Evolutionary conservation across 2,113 vertebrate species (phyloP).

Genomic region (Campylorhamphus procurvoides): DNA sequence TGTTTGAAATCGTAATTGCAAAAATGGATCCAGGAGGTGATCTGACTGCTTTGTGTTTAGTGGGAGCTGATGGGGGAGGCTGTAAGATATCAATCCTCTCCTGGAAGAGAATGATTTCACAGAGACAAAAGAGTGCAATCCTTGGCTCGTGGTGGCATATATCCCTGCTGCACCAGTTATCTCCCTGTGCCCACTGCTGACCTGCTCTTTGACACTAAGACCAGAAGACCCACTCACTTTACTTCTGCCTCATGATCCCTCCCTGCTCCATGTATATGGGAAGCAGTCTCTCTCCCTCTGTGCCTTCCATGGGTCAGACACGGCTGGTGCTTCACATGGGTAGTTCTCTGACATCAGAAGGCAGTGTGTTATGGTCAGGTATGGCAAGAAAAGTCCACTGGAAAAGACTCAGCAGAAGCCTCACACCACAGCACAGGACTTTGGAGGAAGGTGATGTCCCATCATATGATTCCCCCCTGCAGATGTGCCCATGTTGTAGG

Average conservation of each 20-base stretch:
- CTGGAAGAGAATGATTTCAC: background rate
- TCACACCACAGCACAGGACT: background rate
- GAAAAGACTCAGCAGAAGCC: background rate
- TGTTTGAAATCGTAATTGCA: background rate
- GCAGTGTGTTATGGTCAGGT: accelerated
- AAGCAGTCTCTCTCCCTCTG: accelerated
- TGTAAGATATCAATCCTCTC: background rate
- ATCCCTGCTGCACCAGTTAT: background rate
- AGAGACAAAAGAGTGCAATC: background rate
- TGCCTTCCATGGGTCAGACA: background rate
- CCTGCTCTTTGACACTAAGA: background rate
- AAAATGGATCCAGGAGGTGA: background rate
- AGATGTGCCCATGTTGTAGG: accelerated
- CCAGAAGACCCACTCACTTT: background rate
- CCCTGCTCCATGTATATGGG: background rate
- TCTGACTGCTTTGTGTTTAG: background rate
- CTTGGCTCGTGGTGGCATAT: background rate
- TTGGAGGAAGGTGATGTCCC: background rate
- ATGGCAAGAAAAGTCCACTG: background rate
- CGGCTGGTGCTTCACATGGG: background rate
- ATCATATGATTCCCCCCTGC: accelerated
- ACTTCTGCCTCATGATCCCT: background rate
- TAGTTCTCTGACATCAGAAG: background rate
- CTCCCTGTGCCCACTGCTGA: background rate
- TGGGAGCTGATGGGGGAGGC: background rate